These are phyloP conservation scores for Delia radicum DNA, from an alignment of 1,140 invertebrate species.

Conservation along the genomic window DNA sequence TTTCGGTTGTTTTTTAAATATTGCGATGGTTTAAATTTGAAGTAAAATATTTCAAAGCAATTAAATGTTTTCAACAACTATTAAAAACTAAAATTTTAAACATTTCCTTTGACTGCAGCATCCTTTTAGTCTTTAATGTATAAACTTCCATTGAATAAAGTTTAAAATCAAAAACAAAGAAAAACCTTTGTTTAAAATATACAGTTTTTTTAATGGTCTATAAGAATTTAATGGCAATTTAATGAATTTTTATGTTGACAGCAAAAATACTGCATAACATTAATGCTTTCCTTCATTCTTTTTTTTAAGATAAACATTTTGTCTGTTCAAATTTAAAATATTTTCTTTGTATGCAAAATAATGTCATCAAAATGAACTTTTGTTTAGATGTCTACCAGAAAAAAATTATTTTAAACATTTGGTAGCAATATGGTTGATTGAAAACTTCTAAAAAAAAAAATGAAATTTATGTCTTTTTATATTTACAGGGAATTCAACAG, in stretches of 20 bases:
- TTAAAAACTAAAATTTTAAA: too few species aligned
- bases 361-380: not conserved
- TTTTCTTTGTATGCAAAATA: not conserved
- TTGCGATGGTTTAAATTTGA: too few species aligned
- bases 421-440: not conserved
- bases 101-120: too few species aligned
- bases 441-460: too few species aligned
- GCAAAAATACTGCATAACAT: not conserved
- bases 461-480: not conserved
- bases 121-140: too few species aligned
- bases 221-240: constrained; percentile 18
- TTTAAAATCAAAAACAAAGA: not conserved
- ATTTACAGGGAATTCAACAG: constrained; percentile 60
- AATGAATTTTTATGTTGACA: constrained; percentile 19
- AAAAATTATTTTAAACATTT: not conserved
- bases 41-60: too few species aligned
- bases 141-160: not conserved
- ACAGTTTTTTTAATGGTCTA: not conserved
- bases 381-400: not conserved
- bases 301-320: not conserved
- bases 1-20: too few species aligned
- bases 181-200: not conserved
- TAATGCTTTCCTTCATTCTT: not conserved
- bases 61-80: too few species aligned
- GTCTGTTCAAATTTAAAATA: not conserved